Conservation (phyloP, 2,888 invertebrate genomes). For the Cataglyphis cursor region DNA sequence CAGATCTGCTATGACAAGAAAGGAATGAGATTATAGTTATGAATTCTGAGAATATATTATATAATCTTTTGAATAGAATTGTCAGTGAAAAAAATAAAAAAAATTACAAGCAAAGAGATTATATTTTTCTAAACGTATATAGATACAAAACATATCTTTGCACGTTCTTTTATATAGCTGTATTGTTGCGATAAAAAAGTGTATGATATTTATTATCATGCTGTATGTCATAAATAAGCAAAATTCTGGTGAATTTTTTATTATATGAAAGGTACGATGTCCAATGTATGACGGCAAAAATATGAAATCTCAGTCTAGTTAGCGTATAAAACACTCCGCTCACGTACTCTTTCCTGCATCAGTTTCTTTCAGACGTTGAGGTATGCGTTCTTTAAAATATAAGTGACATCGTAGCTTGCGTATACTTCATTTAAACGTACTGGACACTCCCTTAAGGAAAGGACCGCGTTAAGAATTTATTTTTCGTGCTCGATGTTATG, state of each 20-base stretch:
- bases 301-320: constrained; percentile 37
- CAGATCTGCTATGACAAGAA: background rate
- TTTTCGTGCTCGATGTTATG: constrained; percentile 16
- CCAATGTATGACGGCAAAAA: constrained; percentile 15
- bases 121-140: background rate
- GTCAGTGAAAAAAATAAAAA: background rate
- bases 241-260: background rate
- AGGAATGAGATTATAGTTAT: background rate
- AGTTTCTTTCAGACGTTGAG: constrained; percentile 1
- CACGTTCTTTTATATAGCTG: background rate
- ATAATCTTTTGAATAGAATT: background rate
- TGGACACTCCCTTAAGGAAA: background rate
- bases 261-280: background rate
- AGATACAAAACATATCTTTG: background rate
- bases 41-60: background rate
- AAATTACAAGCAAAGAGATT: background rate
- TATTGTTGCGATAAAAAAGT: background rate
- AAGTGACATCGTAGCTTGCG: constrained; percentile 33
- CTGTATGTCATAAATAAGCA: background rate
- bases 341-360: constrained; percentile 26
- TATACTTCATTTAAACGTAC: constrained; percentile 39
- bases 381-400: constrained; percentile 33
- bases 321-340: constrained; percentile 21
- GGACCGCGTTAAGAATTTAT: constrained; percentile 35
- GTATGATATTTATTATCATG: background rate